Percentiles rank a stretch among this genome's conserved stretches.
Evolutionary conservation across 2,113 vertebrate species (phyloP).

Genomic region (Leucosticte australis): DNA sequence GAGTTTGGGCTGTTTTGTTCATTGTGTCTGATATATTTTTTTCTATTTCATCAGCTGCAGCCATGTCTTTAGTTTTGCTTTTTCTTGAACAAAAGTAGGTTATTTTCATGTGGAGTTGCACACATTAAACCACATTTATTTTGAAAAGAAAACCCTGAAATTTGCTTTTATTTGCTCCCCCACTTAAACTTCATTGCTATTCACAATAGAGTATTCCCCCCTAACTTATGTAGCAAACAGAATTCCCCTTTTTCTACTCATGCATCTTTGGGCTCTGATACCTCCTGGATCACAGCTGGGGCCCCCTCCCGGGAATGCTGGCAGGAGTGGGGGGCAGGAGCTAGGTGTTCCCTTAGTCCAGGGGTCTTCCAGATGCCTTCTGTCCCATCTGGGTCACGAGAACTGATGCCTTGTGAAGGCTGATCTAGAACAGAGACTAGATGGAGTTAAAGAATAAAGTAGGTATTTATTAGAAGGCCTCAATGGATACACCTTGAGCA

Average conservation of each 20-base stretch:
- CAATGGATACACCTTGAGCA: neutral
- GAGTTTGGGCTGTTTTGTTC: neutral
- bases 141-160: neutral
- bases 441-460: neutral
- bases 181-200: fast-evolving
- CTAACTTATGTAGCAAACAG: neutral
- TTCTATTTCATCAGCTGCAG: neutral
- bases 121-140: neutral
- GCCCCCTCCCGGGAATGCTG: neutral
- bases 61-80: neutral
- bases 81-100: neutral
- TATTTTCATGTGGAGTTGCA: neutral
- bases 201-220: neutral
- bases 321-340: neutral
- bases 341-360: neutral
- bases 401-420: neutral
- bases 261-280: neutral
- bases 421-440: neutral
- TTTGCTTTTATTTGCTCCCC: neutral
- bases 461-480: neutral
- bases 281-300: neutral
- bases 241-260: neutral
- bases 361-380: neutral
- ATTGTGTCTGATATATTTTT: neutral
- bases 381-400: neutral